Base-by-base conservation (phyloP, 2,888 invertebrate genomes). In the Melitaea athalia region DNA sequence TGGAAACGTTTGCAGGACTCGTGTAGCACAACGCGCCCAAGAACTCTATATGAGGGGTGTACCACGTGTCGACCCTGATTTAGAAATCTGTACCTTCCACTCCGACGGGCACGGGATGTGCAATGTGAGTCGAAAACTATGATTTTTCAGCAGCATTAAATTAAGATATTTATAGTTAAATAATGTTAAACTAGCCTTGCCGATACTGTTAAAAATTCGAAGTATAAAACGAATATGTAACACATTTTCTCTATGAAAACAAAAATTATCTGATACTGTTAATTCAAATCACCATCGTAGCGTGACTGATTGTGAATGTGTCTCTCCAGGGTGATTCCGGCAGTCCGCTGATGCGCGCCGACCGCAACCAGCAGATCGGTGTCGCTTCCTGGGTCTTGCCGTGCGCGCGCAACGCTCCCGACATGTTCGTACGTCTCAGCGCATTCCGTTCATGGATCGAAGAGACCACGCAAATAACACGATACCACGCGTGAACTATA, bases 331-430 rank as follows among this genome's bases (percentile, higher is more conserved):
- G 85, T 72, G 86, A 85, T 73, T 84, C 85, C 50, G 87, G 87
- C 70, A 82, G 84, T 60, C 79, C 85, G 0, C 75, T 87, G 3
- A 77, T 85, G 1, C 74, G 64, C 0, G 17, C 12, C 0, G 68
- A 67, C 17, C 71, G 63, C 7, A 60, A 71, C 0, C 38, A 69
- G 6, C 83, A 81, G 71, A 73, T 85, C 31, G 88, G 83, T 0
- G 47, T 87, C 3, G 85, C 87, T 2, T 87, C 86, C 0, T 87
- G 87, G 88, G 87, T 87, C 3, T 72, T 79, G 55, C 77, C 79
- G 0, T 88, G 88, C 65, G 88, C 87, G 0, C 47, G 57, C 1
- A 86, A 83, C 0, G 82, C 81, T 0, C 87, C 88, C 0, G 88
- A 88, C 70, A 74, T 87, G 69, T 83, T 76, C 72, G 80, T 76